phyloP scores from a whole-genome alignment of 2,888 invertebrate species.

The Scaptomyza flava region DNA sequence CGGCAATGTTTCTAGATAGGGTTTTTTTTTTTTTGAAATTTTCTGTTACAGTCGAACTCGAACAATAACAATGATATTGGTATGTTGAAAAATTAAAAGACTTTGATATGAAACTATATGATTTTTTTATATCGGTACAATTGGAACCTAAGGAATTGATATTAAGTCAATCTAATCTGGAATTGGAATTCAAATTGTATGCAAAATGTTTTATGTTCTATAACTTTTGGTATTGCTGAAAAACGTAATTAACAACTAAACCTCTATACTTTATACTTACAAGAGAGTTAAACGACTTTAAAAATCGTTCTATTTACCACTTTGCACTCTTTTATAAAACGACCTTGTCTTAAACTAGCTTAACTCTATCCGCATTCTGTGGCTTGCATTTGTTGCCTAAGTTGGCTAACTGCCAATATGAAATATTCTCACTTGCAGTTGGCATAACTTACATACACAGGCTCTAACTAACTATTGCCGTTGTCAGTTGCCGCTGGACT shows the following conservation, averaged over 20 bases:
- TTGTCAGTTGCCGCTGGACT: constrained; percentile 64
- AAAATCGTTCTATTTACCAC: neutral
- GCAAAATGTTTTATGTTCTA: too few species aligned
- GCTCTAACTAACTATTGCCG: constrained; percentile 5
- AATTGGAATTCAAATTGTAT: too few species aligned
- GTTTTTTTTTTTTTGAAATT: constrained; percentile 15
- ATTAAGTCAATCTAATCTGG: too few species aligned
- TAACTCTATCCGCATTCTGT: constrained; percentile 12
- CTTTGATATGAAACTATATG: too few species aligned
- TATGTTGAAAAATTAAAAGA: too few species aligned
- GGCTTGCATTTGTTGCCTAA: constrained; percentile 27
- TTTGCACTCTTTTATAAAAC: neutral
- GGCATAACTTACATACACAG: constrained; percentile 14
- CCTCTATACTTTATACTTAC: too few species aligned
- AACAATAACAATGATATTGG: too few species aligned
- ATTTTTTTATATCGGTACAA: too few species aligned
- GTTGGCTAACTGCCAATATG: constrained; percentile 40
- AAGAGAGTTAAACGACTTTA: constrained; percentile 2
- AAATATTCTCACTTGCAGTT: constrained; percentile 22
- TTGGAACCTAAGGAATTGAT: too few species aligned
- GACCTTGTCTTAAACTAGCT: constrained; percentile 42
- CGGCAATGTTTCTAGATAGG: constrained; percentile 29
- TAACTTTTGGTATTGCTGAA: too few species aligned
- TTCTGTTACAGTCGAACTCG: too few species aligned
- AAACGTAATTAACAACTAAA: too few species aligned